Evolutionary conservation across 1,140 invertebrate species (phyloP).

Genomic region (Drosophila sp.): DNA sequence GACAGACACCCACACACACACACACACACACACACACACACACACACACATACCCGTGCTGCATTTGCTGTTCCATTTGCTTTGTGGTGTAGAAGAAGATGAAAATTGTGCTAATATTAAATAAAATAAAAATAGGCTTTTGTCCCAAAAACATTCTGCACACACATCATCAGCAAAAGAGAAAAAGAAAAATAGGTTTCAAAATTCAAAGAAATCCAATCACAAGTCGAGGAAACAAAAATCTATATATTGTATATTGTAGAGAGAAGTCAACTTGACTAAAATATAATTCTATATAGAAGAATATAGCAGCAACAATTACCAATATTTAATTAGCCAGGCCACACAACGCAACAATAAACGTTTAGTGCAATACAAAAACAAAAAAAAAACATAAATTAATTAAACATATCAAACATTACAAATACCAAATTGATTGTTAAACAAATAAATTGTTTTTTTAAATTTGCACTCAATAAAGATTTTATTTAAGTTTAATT

Average conservation of each 20-base stretch:
- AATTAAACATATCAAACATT: conserved; percentile 7
- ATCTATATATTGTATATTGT: conserved; percentile 6
- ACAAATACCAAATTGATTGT: no score
- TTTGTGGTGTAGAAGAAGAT: neutral
- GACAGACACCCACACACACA: conserved; percentile 26
- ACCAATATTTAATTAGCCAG: conserved; percentile 1
- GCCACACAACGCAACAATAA: neutral
- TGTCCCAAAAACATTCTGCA: conserved; percentile 20
- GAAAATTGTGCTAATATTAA: neutral
- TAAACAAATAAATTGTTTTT: no score
- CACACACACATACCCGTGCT: neutral
- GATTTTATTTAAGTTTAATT: no score
- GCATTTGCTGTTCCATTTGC: conserved; percentile 15
- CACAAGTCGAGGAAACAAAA: conserved; percentile 18
- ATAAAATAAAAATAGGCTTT: conserved; percentile 12
- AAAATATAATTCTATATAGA: neutral
- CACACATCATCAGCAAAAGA: conserved; percentile 32
- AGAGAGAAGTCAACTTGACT: neutral
- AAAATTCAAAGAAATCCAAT: conserved; percentile 46
- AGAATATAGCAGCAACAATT: conserved; percentile 1
- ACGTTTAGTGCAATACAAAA: conserved; percentile 3
- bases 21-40: conserved; percentile 18
- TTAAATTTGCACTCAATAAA: neutral
- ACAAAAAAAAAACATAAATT: neutral
- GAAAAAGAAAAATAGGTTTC: conserved; percentile 58